phyloP scores from a whole-genome alignment of 2,797 vertebrate genomes.

The Sebastes itinus region DNA sequence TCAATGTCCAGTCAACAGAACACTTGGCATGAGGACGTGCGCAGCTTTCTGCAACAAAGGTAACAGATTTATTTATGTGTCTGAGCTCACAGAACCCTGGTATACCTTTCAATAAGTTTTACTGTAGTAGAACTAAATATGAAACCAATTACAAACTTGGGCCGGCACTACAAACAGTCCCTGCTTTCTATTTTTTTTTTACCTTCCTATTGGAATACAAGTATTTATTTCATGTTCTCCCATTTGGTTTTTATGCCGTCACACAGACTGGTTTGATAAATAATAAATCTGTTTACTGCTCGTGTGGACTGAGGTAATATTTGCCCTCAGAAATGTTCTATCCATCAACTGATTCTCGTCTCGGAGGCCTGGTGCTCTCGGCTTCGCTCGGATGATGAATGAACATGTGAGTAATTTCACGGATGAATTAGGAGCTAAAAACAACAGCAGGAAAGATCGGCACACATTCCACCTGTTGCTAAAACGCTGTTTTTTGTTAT shows the following conservation, averaged over 20 bases:
- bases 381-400: constrained; percentile 75
- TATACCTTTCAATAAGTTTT: constrained; percentile 74
- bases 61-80: constrained; percentile 78
- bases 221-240: constrained; percentile 53
- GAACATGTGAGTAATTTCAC: constrained; percentile 81
- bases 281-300: constrained; percentile 76
- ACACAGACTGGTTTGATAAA: constrained; percentile 64
- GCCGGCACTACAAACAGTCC: constrained; percentile 64
- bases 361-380: constrained; percentile 47
- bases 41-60: constrained; percentile 70
- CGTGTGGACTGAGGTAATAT: constrained; percentile 66
- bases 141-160: constrained; percentile 77
- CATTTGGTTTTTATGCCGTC: constrained; percentile 63
- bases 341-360: constrained; percentile 71
- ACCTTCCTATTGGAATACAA: constrained; percentile 29
- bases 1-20: constrained; percentile 72
- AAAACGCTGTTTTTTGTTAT: constrained; percentile 36
- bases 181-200: constrained; percentile 30
- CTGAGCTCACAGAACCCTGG: constrained; percentile 70
- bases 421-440: constrained; percentile 80
- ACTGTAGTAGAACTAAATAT: constrained; percentile 74
- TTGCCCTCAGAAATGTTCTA: constrained; percentile 67
- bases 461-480: constrained; percentile 77
- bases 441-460: constrained; percentile 74
- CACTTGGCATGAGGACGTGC: constrained; percentile 69